These are phyloP conservation scores for Pseudachorutes palmiensis DNA, from an alignment of 1,140 invertebrate species.

Conservation along the genomic window DNA sequence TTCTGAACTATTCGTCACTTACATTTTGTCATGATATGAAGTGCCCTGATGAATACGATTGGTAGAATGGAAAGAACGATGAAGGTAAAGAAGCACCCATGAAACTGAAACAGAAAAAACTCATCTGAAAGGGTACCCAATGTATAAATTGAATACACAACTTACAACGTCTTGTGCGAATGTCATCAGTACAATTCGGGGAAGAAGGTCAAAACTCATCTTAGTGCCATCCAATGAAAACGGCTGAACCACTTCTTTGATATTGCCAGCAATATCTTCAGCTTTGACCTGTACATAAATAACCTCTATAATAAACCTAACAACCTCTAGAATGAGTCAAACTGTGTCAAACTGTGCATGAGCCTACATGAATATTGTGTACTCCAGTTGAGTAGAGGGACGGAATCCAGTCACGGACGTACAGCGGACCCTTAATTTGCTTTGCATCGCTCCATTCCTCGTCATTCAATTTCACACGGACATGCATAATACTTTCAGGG, in stretches of 20 bases:
- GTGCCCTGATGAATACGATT: slow-evolving; percentile 51
- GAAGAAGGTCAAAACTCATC: slow-evolving; percentile 56
- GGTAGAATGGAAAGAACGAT: slow-evolving; percentile 56
- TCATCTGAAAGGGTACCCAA: neutral
- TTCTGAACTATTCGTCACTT: slow-evolving; percentile 35
- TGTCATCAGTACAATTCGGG: slow-evolving; percentile 63
- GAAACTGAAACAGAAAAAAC: slow-evolving; percentile 53
- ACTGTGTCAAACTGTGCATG: neutral
- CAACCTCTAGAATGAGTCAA: slow-evolving; percentile 22
- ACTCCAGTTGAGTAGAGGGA: slow-evolving; percentile 55
- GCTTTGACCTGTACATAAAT: slow-evolving; percentile 52
- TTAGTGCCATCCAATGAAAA: slow-evolving; percentile 68
- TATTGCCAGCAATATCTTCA: slow-evolving; percentile 53
- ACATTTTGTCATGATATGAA: slow-evolving; percentile 52
- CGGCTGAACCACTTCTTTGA: slow-evolving; percentile 53
- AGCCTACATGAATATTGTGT: slow-evolving; percentile 57
- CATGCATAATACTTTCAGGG: slow-evolving; percentile 51
- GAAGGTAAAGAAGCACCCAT: slow-evolving; percentile 55
- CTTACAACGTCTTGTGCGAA: slow-evolving; percentile 59
- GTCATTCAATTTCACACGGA: slow-evolving; percentile 59
- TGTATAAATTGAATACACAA: neutral
- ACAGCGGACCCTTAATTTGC: slow-evolving; percentile 59
- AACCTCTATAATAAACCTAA: slow-evolving; percentile 23
- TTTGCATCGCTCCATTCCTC: slow-evolving; percentile 54
- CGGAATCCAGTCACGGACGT: slow-evolving; percentile 62